Conservation (phyloP, 1,140 invertebrate species). For the Drosophila dunni region DNA sequence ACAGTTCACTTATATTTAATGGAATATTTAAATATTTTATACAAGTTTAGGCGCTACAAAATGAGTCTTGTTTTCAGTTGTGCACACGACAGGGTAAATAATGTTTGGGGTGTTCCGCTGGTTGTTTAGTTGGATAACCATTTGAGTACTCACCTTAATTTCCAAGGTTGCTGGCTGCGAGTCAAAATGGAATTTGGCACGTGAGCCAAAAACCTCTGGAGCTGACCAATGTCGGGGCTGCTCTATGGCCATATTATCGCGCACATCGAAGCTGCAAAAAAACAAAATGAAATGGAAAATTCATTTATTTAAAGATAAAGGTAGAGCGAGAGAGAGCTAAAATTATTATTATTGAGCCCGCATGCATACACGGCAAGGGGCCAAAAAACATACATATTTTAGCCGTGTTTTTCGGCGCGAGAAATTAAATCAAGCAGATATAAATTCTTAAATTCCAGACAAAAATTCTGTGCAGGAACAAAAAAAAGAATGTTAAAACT, state of each 20-base stretch:
- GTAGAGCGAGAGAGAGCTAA: constrained; percentile 25
- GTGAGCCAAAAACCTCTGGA: constrained; percentile 90
- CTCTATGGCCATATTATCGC: constrained; percentile 89
- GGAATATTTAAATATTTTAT: constrained; percentile 42
- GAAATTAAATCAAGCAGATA: constrained; percentile 52
- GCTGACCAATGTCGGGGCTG: constrained; percentile 91
- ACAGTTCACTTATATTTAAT: constrained; percentile 15
- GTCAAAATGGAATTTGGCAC: constrained; percentile 91
- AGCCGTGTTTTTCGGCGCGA: constrained; percentile 26
- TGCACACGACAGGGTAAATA: constrained; percentile 19
- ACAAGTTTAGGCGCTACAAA: constrained; percentile 8
- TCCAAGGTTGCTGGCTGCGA: constrained; percentile 90
- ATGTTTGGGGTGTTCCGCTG: background rate
- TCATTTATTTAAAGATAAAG: background rate
- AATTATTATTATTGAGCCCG: constrained; percentile 57
- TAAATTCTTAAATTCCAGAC: constrained; percentile 49
- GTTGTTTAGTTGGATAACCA: constrained; percentile 7
- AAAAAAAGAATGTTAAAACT: constrained; percentile 27
- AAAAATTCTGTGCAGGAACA: background rate
- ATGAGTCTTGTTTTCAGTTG: background rate
- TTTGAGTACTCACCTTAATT: constrained; percentile 78
- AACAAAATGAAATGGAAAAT: constrained; percentile 12
- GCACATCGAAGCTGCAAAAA: constrained; percentile 90
- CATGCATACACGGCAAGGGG: background rate
- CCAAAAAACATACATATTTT: constrained; percentile 57